These are phyloP conservation scores for Corythornis madagascariensis DNA, from an alignment of 2,113 vertebrate species.

Conservation along the genomic window DNA sequence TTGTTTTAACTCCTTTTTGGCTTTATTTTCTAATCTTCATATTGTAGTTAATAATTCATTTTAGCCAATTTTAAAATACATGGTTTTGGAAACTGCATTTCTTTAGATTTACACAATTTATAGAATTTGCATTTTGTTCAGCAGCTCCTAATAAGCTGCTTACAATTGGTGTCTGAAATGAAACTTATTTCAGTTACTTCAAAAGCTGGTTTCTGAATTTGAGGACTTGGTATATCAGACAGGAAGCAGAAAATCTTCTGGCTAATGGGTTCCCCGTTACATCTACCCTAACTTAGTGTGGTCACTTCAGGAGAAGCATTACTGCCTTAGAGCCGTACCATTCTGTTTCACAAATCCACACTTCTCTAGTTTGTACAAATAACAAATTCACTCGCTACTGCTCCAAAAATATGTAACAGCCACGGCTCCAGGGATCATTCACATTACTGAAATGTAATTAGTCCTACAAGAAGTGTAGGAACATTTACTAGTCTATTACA, in stretches of 20 bases:
- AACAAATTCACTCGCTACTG: neutral
- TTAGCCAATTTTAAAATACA: neutral
- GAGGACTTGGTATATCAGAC: neutral
- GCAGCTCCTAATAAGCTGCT: neutral
- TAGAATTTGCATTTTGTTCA: neutral
- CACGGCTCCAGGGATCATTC: conserved; percentile 41
- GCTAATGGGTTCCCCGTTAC: neutral
- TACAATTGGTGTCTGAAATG: neutral
- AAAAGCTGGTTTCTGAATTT: neutral
- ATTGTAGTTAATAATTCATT: neutral
- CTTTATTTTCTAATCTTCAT: neutral
- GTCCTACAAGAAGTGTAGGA: conserved; percentile 35
- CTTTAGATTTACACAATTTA: neutral
- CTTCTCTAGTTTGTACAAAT: conserved; percentile 58
- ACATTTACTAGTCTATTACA: conserved; percentile 20
- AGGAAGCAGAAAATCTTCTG: neutral
- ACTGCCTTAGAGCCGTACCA: neutral
- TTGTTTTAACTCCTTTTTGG: neutral
- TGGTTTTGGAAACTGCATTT: neutral
- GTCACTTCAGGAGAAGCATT: neutral
- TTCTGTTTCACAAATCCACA: neutral
- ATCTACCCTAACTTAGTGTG: neutral
- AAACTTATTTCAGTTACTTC: neutral
- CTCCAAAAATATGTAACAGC: conserved; percentile 58
- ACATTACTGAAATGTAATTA: conserved; percentile 63